Base-by-base conservation (phyloP, 2,113 vertebrate species). In the Lasiurus cinereus region DNA sequence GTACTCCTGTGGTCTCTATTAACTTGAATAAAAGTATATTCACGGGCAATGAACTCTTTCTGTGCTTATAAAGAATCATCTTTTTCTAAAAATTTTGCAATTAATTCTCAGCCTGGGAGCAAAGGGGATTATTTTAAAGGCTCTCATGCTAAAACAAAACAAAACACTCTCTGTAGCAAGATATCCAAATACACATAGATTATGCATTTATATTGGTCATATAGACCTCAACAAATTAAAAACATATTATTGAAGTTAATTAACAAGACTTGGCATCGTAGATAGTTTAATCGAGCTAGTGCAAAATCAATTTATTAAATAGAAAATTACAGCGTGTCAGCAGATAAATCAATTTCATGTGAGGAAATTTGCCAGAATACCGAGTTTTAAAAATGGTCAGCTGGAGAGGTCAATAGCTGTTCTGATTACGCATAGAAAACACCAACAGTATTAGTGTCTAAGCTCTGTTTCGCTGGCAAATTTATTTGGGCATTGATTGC, bases 401-500 rank as follows among this genome's bases (percentile, higher is more conserved):
- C 67, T 89, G 11, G 22, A 79, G 94, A 97, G 33, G n/a, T 66
- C 76, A 96, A 5, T 83, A 93, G 79, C 29, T 77, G 2, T 19
- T 89, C 72, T 72, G 29, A 82, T 59, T 88, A 22, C 39, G 59
- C 50, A 36, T 24, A 78, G 12, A 94, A 92, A 85, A 94, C 24
- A 90, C 14, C 29, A 96, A 86, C 31, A 74, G 59, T 92, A 36
- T 92, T 50, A 83, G 79, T 94, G 90, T 73, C 69, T 94, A 79
- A 94, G 46, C 6, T 90, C 59, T 39, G 3, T 52, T 97, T 92
- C 78, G 54, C 54, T 93, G 91, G 33, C 5, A 83, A 48, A 83
- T 84, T 96, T 95, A 95, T 95, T 93, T 94, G 48, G 0, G 62
- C 79, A 59, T 94, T 54, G 31, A 95, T 97, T 56, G 62, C 64